Base-by-base conservation (phyloP, 35 echinoderm and acorn worm species). In the Acanthaster planci region DNA sequence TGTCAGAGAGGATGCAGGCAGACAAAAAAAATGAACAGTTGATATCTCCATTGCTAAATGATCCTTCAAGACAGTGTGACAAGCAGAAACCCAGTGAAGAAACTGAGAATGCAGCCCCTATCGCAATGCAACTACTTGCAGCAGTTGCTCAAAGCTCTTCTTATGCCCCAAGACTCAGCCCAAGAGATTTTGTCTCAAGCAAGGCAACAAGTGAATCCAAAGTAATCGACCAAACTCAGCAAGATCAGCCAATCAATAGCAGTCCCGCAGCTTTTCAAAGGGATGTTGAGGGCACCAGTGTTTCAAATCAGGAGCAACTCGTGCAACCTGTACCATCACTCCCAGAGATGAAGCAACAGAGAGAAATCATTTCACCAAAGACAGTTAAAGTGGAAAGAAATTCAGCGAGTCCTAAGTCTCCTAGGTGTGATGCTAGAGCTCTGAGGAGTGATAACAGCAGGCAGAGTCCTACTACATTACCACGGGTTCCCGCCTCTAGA, bases 71-170 rank as follows among this genome's bases (percentile, higher is more conserved):
- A 10, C 26, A 72, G 34, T 26, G 10, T 21, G 26, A 31, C 0
- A 72, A 72, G 64, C 26, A 34, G 14, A 72, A 29, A 34, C 12
- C 29, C 1, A 72, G 7, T 34, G 26, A 26, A 29, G 64, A 72
- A 12, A 2, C 64, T 9, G 7, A 35, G 2, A 72, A 72, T 72
- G 64, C 64, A 72, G 18, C 64, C 12, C 81, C 81, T 8, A 83
- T 57, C 5, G 81, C 81, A 29, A 83, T 83, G 81, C 81, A 83
- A n/a, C 38, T 83, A 31, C 44, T 83, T 16, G 81, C 81, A 59
- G 81, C 81, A n/a, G 81, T 83, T 38, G 81, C 81, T 17, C 34
- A 83, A 17, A 18, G 56, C 6, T 53, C 51, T n/a, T 83, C 56
- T 19, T 37, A 83, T 32, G 54, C 81, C 34, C 81, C 53, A 31